Evolutionary conservation across 2,113 vertebrate species (phyloP).

Genomic region (Saimiri boliviensis): DNA sequence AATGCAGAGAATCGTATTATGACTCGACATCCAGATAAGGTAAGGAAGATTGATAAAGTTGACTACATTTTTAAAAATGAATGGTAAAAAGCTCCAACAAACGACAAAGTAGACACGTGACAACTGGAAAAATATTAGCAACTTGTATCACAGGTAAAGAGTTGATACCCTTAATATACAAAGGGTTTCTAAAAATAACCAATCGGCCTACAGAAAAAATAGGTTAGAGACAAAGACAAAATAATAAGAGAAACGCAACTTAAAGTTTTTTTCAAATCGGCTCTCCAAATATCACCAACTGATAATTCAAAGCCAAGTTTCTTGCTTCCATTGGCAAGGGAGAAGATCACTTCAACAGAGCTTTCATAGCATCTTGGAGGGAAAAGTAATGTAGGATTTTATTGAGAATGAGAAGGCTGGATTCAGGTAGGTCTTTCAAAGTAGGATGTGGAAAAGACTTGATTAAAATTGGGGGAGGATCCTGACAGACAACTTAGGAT

Average conservation of each 20-base stretch:
- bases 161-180: background rate
- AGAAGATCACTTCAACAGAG: no score
- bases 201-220: background rate
- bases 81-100: background rate
- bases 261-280: background rate
- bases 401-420: no score
- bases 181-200: background rate
- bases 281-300: background rate
- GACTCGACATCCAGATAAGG: background rate
- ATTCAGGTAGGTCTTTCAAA: no score
- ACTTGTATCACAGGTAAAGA: background rate
- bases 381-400: no score
- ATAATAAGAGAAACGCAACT: background rate
- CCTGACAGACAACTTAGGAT: background rate
- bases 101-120: background rate
- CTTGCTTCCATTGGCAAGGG: no score
- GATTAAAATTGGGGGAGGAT: background rate
- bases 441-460: background rate
- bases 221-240: background rate
- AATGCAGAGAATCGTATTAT: background rate
- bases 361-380: no score
- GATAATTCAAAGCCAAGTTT: background rate
- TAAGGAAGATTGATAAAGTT: background rate
- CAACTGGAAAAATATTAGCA: background rate
- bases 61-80: background rate